Evolutionary conservation across 1,140 invertebrate species (phyloP).

Genomic region (Saccostrea cuccullata): DNA sequence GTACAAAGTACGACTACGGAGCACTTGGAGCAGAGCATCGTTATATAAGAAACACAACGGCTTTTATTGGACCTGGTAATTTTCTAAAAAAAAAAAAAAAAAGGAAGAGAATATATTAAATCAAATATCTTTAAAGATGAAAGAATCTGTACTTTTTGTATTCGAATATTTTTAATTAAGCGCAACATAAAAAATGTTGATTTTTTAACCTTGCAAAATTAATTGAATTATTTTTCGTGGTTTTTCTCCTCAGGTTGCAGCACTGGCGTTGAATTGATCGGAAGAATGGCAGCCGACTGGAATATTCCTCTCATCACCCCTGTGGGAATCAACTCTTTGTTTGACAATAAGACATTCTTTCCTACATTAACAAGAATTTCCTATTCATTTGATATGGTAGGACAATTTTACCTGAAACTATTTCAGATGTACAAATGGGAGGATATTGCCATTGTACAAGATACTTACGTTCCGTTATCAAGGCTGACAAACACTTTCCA

Average conservation of each 20-base stretch:
- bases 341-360: constrained; percentile 88
- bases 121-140: too few relatives aligned
- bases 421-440: constrained; percentile 91
- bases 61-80: not conserved
- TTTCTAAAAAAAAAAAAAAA: not conserved
- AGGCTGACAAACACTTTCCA: not conserved
- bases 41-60: not conserved
- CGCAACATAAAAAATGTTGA: too few relatives aligned
- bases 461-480: not conserved
- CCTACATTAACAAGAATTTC: constrained; percentile 91
- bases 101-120: too few relatives aligned
- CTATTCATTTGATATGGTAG: constrained; percentile 89
- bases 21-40: not conserved
- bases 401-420: constrained; percentile 88
- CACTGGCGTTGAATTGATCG: constrained; percentile 41
- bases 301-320: constrained; percentile 50
- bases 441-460: constrained; percentile 86
- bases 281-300: constrained; percentile 46
- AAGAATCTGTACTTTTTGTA: too few relatives aligned
- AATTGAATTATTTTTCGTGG: too few relatives aligned
- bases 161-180: too few relatives aligned
- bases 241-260: constrained; percentile 47
- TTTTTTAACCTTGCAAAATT: too few relatives aligned
- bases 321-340: constrained; percentile 37
- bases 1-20: not conserved